A percentile compares a stretch with the other conserved stretches of the same genome.
Conservation (phyloP, 2,113 vertebrate genomes). For the Falcunculus frontatus region DNA sequence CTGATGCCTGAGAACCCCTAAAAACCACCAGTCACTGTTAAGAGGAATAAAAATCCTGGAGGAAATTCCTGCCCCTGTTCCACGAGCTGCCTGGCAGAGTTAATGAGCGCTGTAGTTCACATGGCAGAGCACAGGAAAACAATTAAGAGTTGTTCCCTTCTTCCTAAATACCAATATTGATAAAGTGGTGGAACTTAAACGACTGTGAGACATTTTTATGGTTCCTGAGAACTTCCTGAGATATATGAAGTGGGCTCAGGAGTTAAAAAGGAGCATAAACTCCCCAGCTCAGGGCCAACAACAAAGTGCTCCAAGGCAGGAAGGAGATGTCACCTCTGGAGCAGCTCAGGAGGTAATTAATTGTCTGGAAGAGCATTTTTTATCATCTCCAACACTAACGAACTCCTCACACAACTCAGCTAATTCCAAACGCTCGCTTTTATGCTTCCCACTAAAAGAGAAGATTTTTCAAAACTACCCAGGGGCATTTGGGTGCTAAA, state of each 20-base stretch:
- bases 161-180: conserved; percentile 40
- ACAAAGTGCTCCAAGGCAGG: neutral
- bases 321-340: neutral
- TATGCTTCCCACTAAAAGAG: conserved; percentile 18
- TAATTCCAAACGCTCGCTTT: neutral
- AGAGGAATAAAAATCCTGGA: neutral
- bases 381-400: neutral
- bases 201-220: neutral
- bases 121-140: neutral
- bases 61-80: neutral
- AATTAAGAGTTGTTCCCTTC: neutral
- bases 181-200: neutral
- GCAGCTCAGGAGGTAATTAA: neutral
- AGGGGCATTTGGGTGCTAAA: neutral
- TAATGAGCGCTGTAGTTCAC: neutral
- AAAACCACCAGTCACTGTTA: neutral
- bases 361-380: neutral
- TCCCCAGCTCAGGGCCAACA: neutral
- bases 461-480: neutral
- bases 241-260: neutral
- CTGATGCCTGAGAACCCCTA: neutral
- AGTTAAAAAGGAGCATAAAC: conserved; percentile 8
- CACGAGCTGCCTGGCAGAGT: neutral
- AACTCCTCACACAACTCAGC: neutral
- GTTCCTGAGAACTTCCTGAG: neutral